Evolutionary conservation across 2,113 vertebrate genomes (phyloP).

Genomic region (Danio rerio): GRCz12tu NC_133188.1:36138501-36139000

Average conservation of each 20-base stretch:
- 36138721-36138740: constrained; percentile 48
- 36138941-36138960: constrained; percentile 4
- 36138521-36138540: neutral
- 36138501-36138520: neutral
- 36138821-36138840: constrained; percentile 23
- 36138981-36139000: neutral
- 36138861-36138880: neutral
- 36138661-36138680: constrained; percentile 34
- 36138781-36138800: constrained; percentile 60
- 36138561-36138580: constrained; percentile 63
- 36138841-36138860: neutral
- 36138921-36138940: neutral
- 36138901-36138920: neutral
- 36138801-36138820: constrained; percentile 17
- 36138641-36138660: constrained; percentile 32
- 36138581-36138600: constrained; percentile 47
- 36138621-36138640: constrained; percentile 19
- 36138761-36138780: constrained; percentile 43
- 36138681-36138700: constrained; percentile 47
- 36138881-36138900: constrained; percentile 1
- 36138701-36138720: constrained; percentile 51
- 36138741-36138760: constrained; percentile 40
- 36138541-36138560: neutral
- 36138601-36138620: constrained; percentile 53
- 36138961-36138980: neutral